Conservation (phyloP, 2,888 invertebrate genomes). For the Masnerella sp. region DNA sequence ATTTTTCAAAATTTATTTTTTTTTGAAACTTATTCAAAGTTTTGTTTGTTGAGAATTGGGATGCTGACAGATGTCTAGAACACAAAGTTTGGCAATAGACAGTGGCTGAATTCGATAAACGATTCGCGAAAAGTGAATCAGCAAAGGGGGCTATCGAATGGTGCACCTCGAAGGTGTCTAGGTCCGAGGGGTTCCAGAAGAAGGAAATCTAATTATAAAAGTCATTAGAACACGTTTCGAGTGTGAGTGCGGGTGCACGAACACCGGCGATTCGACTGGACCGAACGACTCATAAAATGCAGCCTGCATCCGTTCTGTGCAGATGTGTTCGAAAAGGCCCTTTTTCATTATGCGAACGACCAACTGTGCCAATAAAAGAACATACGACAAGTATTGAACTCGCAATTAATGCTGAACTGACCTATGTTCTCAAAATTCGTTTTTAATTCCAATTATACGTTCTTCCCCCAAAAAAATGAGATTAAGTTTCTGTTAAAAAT, state of each 20-base stretch:
- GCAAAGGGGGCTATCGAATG: background rate
- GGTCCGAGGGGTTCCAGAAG: slow-evolving; percentile 41
- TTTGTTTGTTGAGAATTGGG: too few species aligned
- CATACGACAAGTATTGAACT: slow-evolving; percentile 5
- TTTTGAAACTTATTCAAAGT: too few species aligned
- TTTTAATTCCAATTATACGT: background rate
- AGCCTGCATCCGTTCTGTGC: slow-evolving; percentile 76
- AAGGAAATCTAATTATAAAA: slow-evolving; percentile 61
- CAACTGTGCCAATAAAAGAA: slow-evolving; percentile 36
- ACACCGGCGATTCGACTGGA: slow-evolving; percentile 71
- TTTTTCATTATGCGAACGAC: slow-evolving; percentile 43
- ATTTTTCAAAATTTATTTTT: too few species aligned
- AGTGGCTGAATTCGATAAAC: background rate
- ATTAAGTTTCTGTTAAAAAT: too few species aligned
- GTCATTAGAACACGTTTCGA: slow-evolving; percentile 54
- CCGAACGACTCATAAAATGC: slow-evolving; percentile 75
- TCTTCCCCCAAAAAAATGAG: too few species aligned
- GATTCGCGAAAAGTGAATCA: background rate
- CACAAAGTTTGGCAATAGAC: too few species aligned
- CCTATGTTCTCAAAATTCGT: background rate
- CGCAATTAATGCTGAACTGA: background rate
- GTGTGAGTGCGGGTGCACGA: slow-evolving; percentile 71
- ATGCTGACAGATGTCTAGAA: too few species aligned
- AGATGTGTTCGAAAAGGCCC: slow-evolving; percentile 70
- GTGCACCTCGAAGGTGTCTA: slow-evolving; percentile 53